A percentile compares a stretch with the other conserved stretches of the same genome.
phyloP scores from a whole-genome alignment of 2,113 vertebrate genomes.

The Hippocampus mohnikei region DNA sequence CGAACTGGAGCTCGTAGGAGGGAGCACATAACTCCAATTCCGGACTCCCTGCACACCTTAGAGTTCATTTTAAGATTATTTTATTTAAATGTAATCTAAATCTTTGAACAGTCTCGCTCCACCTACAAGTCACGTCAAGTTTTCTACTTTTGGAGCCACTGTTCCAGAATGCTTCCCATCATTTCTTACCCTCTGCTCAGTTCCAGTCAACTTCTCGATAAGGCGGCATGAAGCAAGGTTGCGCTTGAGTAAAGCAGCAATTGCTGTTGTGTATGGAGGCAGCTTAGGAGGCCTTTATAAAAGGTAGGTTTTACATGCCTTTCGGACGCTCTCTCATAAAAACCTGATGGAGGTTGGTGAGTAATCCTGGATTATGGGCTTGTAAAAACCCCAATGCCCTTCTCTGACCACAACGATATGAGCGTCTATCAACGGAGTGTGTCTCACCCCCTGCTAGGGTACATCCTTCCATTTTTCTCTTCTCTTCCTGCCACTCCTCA shows the following conservation, averaged over 20 bases:
- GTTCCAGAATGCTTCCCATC: too few relatives aligned
- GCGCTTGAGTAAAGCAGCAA: conserved; percentile 24
- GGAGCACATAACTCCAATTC: too few relatives aligned
- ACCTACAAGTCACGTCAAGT: too few relatives aligned
- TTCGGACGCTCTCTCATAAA: conserved; percentile 51
- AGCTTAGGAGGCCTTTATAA: conserved; percentile 62
- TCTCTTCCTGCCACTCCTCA: conserved; percentile 16
- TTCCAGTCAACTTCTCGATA: conserved; percentile 18
- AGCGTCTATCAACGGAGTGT: conserved; percentile 4
- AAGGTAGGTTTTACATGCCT: conserved; percentile 56
- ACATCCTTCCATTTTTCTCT: background rate
- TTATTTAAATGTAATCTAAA: too few relatives aligned
- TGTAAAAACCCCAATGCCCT: conserved; percentile 44
- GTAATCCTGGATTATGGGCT: conserved; percentile 34
- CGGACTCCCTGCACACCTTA: too few relatives aligned
- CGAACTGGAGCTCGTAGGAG: too few relatives aligned
- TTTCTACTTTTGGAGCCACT: too few relatives aligned
- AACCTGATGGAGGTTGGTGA: conserved; percentile 44
- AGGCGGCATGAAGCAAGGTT: conserved; percentile 32
- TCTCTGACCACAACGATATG: conserved; percentile 36
- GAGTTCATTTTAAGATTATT: too few relatives aligned
- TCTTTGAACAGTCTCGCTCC: too few relatives aligned
- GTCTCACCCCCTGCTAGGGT: background rate
- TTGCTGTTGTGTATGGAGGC: conserved; percentile 48
- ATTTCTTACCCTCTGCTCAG: background rate